Evolutionary conservation across 2,797 vertebrate genomes (phyloP).

Genomic region (Pangasius larnaudii): DNA sequence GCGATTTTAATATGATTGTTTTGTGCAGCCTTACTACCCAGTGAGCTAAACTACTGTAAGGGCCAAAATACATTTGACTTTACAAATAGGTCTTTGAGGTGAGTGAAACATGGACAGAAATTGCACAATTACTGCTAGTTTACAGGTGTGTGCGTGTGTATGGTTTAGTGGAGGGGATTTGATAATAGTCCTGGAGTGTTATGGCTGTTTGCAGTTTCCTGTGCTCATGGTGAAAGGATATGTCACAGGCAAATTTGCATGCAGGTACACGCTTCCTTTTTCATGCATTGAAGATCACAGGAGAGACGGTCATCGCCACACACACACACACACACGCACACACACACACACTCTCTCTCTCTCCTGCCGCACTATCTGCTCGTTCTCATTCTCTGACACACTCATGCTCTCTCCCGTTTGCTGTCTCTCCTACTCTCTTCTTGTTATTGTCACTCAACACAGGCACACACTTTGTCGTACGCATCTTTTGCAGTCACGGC

Average conservation of each 20-base stretch:
- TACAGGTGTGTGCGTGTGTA: neutral
- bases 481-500: constrained; percentile 30
- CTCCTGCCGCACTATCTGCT: neutral
- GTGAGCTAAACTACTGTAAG: neutral
- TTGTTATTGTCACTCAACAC: constrained; percentile 24
- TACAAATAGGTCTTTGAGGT: neutral
- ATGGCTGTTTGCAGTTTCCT: neutral
- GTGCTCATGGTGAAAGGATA: neutral
- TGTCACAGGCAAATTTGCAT: constrained; percentile 21
- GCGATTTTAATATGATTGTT: neutral
- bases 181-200: neutral
- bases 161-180: neutral
- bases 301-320: constrained; percentile 1
- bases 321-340: neutral
- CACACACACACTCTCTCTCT: neutral
- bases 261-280: constrained; percentile 29
- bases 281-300: constrained; percentile 40
- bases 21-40: neutral
- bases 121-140: neutral
- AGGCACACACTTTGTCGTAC: constrained; percentile 1
- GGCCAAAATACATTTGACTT: neutral
- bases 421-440: neutral
- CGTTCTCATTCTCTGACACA: neutral
- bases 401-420: neutral
- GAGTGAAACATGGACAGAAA: neutral